Base-by-base conservation (phyloP, 2,113 vertebrate genomes). In the Psilopogon haemacephalus region DNA sequence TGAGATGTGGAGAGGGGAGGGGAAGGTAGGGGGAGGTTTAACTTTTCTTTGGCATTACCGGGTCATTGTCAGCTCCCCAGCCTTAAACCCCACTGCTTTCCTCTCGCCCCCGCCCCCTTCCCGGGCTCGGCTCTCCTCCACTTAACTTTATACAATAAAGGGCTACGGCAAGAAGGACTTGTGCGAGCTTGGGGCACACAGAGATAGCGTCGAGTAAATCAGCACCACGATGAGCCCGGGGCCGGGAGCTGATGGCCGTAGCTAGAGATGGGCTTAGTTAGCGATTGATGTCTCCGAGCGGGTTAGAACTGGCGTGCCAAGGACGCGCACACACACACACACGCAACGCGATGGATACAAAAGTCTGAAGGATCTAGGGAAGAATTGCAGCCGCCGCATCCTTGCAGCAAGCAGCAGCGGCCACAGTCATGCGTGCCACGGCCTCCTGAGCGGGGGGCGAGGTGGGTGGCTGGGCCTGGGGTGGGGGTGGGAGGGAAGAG, bases 341-440 rank as follows among this genome's bases (percentile, higher is more conserved):
- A n/a, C n/a, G n/a, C n/a, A n/a, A n/a, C 91, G 75, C 82, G 83
- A 86, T 71, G 90, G 90, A 88, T 90, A 88, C 94, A 78, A 88
- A 96, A 96, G 96, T 94, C 94, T 86, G 92, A 94, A 94, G 90
- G 90, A 85, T 80, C 92, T 63, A 74, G 65, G 69, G 83, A 76
- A 75, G 94, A 77, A 88, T 84, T 88, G 90, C 96, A 79, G 89
- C 84, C 85, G 70, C 86, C 87, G 75, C 87, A 86, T 84, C 91
- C 63, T 94, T 86, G 90, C 94, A 55, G 95, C 88, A 30, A 55
- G 95, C 88, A 30, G 95, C 89, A 78, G 96, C 95, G 56, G 94
- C 91, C 94, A 10, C 90, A 96, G 95, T 97, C 97, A 97, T 97
- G 97, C 95, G 94, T 91, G 97, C 95, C 94, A 68, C 97, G 93